phyloP scores from a whole-genome alignment of 2,797 vertebrate species.

The Zalophus californianus region DNA sequence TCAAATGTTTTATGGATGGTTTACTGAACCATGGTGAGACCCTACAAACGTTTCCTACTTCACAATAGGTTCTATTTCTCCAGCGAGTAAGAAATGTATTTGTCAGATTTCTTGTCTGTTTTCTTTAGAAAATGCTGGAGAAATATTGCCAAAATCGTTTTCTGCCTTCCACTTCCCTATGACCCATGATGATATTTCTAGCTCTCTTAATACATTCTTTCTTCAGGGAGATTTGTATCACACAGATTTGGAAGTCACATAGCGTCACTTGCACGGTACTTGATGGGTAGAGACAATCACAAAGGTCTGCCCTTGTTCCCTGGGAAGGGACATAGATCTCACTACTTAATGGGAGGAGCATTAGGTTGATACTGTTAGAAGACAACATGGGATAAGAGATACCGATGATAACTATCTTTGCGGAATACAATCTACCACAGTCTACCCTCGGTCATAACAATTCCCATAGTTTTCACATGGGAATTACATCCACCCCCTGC shows the following conservation, averaged over 20 bases:
- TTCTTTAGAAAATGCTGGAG: slow-evolving; percentile 6
- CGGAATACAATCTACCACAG: neutral
- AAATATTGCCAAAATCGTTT: neutral
- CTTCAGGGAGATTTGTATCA: neutral
- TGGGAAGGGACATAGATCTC: neutral
- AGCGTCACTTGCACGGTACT: neutral
- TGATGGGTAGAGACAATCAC: neutral
- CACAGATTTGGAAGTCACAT: neutral
- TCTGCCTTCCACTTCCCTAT: slow-evolving; percentile 10
- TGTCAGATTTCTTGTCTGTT: neutral
- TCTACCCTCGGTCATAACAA: neutral
- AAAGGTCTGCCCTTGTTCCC: neutral
- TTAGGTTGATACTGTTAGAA: neutral
- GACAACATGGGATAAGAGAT: neutral
- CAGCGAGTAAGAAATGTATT: neutral
- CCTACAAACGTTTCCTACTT: neutral
- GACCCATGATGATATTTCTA: neutral
- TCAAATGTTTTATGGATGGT: neutral
- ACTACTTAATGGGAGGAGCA: neutral
- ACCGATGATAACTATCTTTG: neutral
- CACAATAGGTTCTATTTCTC: neutral
- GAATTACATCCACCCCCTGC: neutral
- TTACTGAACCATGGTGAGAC: neutral
- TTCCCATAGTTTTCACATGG: neutral
- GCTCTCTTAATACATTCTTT: neutral